Evolutionary conservation across 1,140 invertebrate species (phyloP), one percentile per base, ranked within the genome.

Genomic region (Cotesia typhae): DNA sequence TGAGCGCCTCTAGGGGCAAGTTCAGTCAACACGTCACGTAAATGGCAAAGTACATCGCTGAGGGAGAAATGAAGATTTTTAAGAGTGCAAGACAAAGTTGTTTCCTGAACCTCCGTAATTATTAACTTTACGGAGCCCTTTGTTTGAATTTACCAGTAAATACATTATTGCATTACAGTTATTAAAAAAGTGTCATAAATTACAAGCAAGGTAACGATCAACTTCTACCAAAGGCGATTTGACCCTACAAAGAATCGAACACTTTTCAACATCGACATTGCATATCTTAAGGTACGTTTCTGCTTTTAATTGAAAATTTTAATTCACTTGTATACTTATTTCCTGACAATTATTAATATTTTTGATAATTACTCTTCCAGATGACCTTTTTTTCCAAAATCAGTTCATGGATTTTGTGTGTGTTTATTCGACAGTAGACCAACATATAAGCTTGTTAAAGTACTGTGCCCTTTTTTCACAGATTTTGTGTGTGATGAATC

Each of bases 231-330:
- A 85, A 82, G 83, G 81, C 81, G 78, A 84, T 79, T 81, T 84
- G 83, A 85, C 82, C 82, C 79, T 77, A 72, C 77, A 55, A 83
- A 82, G 79, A 81, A 84, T 83, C 82, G 80, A 83, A 81, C 79
- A 81, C 79, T 79, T 77, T 79, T 75, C 77, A 76, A 80, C 79
- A 81, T 82, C 38, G 38, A 41, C 38, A 41, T 41, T 41, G 9
- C 83, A 0, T 73, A 76, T 28, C 67, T 63, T 6, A 7, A 59
- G 47, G 53, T 72, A 55, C 57, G 20, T 59, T 59, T 59, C 7
- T 59, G 14, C 1, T 59, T 9, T 17, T 17, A 17, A 17, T 17
- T 17, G 0, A 17, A 17, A 17, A 17, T 14, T 17, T 17, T 17
- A 17, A 17, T 17, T 17, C 17, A 17, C 17, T 17, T 17, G 17